These are phyloP conservation scores for Machimus rusticus DNA, from an alignment of 2,888 invertebrate species.

Conservation along the genomic window DNA sequence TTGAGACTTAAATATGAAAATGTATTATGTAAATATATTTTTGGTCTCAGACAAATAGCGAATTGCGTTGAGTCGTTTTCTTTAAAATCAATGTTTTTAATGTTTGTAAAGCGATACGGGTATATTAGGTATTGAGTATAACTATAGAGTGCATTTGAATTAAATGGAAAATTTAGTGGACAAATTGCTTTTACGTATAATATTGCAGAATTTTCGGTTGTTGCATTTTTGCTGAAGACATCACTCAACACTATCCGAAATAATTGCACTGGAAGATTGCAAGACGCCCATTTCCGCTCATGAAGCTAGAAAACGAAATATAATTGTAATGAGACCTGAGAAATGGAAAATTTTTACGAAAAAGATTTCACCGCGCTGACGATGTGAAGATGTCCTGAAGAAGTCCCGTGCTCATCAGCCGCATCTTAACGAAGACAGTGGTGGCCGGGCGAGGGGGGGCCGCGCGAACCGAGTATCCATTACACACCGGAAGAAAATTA, in stretches of 20 bases:
- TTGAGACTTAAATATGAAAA: too few relatives aligned
- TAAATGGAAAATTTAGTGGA: not conserved
- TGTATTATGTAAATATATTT: too few relatives aligned
- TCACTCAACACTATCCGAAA: not conserved
- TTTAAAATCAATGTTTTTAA: too few relatives aligned
- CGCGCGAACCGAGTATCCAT: not conserved
- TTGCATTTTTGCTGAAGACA: not conserved
- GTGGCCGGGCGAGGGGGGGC: not conserved
- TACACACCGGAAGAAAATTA: conserved; percentile 38
- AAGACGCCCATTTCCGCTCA: not conserved
- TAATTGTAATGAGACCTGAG: not conserved
- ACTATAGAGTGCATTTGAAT: not conserved
- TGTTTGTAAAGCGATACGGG: too few relatives aligned
- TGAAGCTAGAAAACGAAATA: not conserved
- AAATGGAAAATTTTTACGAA: not conserved
- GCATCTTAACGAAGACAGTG: not conserved
- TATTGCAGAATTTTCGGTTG: not conserved
- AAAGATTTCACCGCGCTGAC: not conserved
- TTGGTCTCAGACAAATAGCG: too few relatives aligned
- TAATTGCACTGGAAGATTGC: not conserved
- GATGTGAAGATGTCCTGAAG: not conserved
- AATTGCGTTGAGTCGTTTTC: too few relatives aligned
- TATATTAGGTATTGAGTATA: too few relatives aligned
- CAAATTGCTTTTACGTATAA: not conserved
- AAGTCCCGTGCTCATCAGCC: not conserved